Conservation (phyloP, 2,888 invertebrate species). For the Scaptomyza reducta region DNA sequence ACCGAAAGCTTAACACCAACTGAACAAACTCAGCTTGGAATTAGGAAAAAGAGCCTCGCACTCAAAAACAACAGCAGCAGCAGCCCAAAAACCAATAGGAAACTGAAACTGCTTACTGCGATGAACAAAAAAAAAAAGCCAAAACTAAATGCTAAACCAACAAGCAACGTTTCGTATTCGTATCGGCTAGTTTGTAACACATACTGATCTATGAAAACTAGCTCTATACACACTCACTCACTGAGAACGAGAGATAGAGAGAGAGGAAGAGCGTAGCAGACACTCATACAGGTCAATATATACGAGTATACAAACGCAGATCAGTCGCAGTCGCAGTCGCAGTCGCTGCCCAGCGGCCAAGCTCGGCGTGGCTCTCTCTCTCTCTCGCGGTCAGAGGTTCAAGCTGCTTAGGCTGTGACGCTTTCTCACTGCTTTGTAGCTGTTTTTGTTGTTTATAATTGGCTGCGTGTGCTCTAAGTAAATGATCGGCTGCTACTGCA, state of each 20-base stretch:
- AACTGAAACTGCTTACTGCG: constrained; percentile 43
- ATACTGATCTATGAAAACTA: constrained; percentile 50
- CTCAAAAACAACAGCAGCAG: constrained; percentile 43
- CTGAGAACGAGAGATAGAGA: background rate
- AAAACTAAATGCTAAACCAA: constrained; percentile 24
- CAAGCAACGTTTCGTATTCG: constrained; percentile 42
- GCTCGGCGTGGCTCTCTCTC: constrained; percentile 11
- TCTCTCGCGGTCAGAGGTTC: constrained; percentile 67
- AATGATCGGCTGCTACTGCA: constrained; percentile 37
- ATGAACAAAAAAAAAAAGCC: constrained; percentile 5
- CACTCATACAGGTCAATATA: background rate
- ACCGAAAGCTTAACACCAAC: constrained; percentile 78
- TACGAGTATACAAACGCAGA: constrained; percentile 39
- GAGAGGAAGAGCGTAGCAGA: background rate
- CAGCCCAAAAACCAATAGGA: constrained; percentile 51
- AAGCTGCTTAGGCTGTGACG: constrained; percentile 33
- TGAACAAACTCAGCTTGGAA: constrained; percentile 70
- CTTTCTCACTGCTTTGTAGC: constrained; percentile 46
- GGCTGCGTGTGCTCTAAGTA: constrained; percentile 43
- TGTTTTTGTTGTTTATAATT: constrained; percentile 35
- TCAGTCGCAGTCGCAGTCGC: constrained; percentile 7
- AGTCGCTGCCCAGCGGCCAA: constrained; percentile 21
- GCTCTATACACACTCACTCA: constrained; percentile 37
- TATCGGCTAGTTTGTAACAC: constrained; percentile 55
- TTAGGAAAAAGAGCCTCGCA: constrained; percentile 68